Percentiles rank a stretch among this genome's conserved stretches.
phyloP scores from a whole-genome alignment of 2,113 vertebrate species.

The Phylloscopus whistleri region DNA sequence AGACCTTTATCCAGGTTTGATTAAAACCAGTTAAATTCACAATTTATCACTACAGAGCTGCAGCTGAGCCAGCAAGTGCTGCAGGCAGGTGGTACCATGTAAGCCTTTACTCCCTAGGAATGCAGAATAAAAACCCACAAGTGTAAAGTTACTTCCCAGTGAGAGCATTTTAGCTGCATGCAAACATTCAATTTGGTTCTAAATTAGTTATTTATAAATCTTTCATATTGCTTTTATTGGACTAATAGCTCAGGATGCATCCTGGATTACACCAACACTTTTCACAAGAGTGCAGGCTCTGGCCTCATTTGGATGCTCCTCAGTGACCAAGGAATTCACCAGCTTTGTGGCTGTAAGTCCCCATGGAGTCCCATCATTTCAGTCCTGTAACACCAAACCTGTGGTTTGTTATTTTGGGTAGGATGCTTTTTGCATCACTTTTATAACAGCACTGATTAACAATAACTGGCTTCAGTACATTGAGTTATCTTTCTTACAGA shows the following conservation, averaged over 20 bases:
- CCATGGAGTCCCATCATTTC: fast-evolving
- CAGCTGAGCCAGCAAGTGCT: neutral
- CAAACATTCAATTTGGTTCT: neutral
- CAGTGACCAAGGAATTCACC: neutral
- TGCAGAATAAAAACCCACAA: neutral
- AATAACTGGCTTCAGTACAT: neutral
- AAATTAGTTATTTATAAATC: neutral
- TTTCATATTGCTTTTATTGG: neutral
- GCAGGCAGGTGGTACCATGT: neutral
- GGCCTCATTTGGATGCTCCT: neutral
- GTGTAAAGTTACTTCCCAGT: neutral
- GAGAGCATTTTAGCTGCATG: neutral
- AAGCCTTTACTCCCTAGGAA: neutral
- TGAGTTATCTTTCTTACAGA: neutral
- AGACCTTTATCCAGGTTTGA: neutral
- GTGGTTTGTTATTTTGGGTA: neutral
- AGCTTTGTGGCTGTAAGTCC: neutral
- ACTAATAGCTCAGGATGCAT: neutral
- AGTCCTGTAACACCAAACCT: neutral
- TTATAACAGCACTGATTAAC: neutral
- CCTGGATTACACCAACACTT: neutral
- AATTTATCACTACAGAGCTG: neutral
- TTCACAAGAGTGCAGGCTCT: neutral
- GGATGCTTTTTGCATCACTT: neutral
- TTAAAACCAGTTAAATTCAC: neutral